Conservation (phyloP, 2,113 vertebrate species). For the Taxidea taxus region DNA sequence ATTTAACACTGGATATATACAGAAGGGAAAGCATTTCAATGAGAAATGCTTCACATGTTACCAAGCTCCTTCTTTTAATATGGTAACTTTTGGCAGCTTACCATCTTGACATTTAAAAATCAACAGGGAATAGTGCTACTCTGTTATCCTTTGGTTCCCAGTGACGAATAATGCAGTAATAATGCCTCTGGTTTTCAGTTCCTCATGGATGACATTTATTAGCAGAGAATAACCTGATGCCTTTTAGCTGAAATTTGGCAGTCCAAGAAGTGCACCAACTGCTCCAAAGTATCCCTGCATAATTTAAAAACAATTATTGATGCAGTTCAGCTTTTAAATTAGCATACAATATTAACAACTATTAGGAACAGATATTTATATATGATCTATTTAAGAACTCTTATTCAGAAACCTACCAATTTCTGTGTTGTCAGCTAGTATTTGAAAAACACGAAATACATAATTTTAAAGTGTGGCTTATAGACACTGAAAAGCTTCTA, state of each 20-base stretch:
- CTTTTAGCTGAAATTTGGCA: conserved; percentile 88
- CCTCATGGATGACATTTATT: conserved; percentile 61
- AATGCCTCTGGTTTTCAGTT: conserved; percentile 45
- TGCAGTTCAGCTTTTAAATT: background rate
- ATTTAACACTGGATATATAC: conserved; percentile 72
- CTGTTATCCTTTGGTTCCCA: conserved; percentile 76
- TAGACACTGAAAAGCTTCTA: background rate
- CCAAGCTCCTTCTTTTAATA: conserved; percentile 36
- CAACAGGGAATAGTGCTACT: conserved; percentile 57
- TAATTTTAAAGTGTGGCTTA: background rate
- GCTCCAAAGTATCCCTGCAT: conserved; percentile 89
- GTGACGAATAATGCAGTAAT: conserved; percentile 54
- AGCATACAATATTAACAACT: background rate
- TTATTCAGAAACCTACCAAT: background rate
- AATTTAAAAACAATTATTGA: conserved; percentile 55
- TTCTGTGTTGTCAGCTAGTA: background rate
- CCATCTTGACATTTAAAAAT: conserved; percentile 69
- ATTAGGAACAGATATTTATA: background rate
- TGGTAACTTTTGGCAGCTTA: conserved; percentile 75
- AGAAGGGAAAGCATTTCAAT: conserved; percentile 64
- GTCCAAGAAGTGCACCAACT: conserved; percentile 88
- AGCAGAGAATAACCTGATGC: conserved; percentile 60
- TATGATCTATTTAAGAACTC: background rate
- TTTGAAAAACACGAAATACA: background rate
- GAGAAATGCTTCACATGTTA: conserved; percentile 67